Conservation (phyloP, 2,888 invertebrate genomes). For the Dimorphilus gyrociliatus region DNA sequence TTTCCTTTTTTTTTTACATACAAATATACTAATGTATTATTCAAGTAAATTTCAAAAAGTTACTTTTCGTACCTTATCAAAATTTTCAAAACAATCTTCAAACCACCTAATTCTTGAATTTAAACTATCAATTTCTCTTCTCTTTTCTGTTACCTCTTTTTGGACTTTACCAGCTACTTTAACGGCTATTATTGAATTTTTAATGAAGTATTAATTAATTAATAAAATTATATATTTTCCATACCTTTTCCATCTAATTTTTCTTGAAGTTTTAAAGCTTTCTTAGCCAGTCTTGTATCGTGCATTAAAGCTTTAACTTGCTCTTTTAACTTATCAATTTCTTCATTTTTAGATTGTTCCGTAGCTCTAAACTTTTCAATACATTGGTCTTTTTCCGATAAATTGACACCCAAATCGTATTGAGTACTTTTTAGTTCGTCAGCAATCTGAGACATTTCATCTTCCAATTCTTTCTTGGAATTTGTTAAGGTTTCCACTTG, state of each 20-base stretch:
- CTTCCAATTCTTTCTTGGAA: conserved; percentile 17
- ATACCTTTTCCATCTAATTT: conserved; percentile 25
- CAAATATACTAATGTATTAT: no score
- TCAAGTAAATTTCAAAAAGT: no score
- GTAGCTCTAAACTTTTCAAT: no score
- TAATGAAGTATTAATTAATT: neutral
- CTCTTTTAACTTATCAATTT: no score
- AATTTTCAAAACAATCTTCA: conserved; percentile 24
- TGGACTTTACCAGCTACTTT: conserved; percentile 31
- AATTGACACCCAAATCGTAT: no score
- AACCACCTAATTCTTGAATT: conserved; percentile 21
- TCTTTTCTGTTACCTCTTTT: conserved; percentile 29
- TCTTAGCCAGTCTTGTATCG: conserved; percentile 22
- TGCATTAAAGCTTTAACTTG: conserved; percentile 20
- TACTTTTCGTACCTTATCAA: conserved; percentile 20
- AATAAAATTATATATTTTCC: neutral
- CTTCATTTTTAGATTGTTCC: no score
- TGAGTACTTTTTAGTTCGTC: conserved; percentile 8
- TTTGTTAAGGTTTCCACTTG: conserved; percentile 20
- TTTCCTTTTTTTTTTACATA: no score
- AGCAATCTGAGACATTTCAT: conserved; percentile 14
- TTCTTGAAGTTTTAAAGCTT: conserved; percentile 22
- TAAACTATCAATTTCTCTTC: conserved; percentile 24
- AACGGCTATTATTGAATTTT: conserved; percentile 15
- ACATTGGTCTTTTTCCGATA: no score